Conservation (phyloP, 92 coral and sea anemone genomes). For the Phymanthus crucifer region DNA sequence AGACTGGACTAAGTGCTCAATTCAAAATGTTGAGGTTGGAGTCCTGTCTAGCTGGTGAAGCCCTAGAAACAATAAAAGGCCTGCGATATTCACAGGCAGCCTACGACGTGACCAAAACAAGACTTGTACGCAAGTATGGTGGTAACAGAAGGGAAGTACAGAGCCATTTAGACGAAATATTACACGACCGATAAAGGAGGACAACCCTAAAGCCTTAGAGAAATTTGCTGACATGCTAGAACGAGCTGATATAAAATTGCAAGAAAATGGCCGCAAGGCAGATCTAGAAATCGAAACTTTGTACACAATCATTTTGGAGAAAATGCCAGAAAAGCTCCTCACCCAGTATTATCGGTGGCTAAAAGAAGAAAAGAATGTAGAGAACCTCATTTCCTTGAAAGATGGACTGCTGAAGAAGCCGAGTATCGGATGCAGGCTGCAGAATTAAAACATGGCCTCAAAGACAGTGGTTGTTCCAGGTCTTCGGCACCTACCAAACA, state of each 20-base stretch:
- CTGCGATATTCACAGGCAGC: conserved; percentile 60
- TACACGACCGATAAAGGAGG: conserved; percentile 47
- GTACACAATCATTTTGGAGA: conserved; percentile 51
- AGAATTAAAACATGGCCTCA: conserved; percentile 46
- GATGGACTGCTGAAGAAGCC: conserved; percentile 62
- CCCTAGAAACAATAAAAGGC: conserved; percentile 51
- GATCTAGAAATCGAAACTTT: conserved; percentile 58
- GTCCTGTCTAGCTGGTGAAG: conserved; percentile 55
- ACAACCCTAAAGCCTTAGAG: conserved; percentile 56
- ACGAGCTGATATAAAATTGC: conserved; percentile 47
- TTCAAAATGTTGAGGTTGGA: conserved; percentile 64
- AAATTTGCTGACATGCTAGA: conserved; percentile 64
- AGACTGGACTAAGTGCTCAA: conserved; percentile 47
- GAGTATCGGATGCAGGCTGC: conserved; percentile 55
- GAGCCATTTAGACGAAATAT: conserved; percentile 42
- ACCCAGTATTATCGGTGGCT: conserved; percentile 45
- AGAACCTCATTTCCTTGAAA: conserved; percentile 38
- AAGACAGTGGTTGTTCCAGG: background rate
- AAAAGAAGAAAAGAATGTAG: conserved; percentile 35
- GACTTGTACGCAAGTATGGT: conserved; percentile 49
- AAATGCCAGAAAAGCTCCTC: conserved; percentile 51
- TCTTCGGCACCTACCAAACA: background rate
- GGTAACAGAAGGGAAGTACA: conserved; percentile 61
- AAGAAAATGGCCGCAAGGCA: conserved; percentile 46
- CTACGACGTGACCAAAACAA: conserved; percentile 47